Evolutionary conservation across 2,113 vertebrate genomes (phyloP).

Genomic region (Arvicanthis niloticus): DNA sequence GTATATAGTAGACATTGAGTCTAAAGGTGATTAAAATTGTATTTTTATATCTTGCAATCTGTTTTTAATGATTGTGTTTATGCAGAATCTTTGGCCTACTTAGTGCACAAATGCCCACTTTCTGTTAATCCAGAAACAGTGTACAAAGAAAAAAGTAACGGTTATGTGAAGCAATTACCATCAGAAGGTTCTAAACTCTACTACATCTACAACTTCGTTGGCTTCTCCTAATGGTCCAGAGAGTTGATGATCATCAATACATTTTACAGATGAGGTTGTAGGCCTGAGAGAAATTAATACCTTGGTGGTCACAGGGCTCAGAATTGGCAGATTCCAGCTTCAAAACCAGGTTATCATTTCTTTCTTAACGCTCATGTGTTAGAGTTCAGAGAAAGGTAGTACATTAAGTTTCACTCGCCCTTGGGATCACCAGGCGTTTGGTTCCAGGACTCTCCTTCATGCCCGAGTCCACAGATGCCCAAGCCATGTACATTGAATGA

Average conservation of each 20-base stretch:
- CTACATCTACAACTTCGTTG: not conserved
- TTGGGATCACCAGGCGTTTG: not conserved
- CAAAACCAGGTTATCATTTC: not conserved
- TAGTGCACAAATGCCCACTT: not conserved
- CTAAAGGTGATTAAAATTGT: conserved; percentile 32
- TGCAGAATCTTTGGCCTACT: not conserved
- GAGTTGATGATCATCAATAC: not conserved
- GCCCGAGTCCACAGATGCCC: not conserved
- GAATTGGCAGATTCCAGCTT: not conserved
- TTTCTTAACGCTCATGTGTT: not conserved
- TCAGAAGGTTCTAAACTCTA: not conserved
- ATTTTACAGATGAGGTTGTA: not conserved
- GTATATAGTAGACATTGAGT: not conserved
- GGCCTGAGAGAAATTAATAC: conserved; percentile 37
- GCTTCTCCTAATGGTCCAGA: not conserved
- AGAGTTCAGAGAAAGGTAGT: not conserved
- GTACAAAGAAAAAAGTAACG: not conserved
- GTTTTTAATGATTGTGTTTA: conserved; percentile 21
- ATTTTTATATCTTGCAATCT: not conserved
- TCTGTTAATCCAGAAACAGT: not conserved
- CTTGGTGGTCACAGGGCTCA: not conserved
- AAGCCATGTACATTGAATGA: not conserved
- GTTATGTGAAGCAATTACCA: not conserved
- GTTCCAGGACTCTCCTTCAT: not conserved
- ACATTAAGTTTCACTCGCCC: not conserved